Evolutionary conservation across 2,888 invertebrate genomes (phyloP).

Genomic region (Agrotis segetum): DNA sequence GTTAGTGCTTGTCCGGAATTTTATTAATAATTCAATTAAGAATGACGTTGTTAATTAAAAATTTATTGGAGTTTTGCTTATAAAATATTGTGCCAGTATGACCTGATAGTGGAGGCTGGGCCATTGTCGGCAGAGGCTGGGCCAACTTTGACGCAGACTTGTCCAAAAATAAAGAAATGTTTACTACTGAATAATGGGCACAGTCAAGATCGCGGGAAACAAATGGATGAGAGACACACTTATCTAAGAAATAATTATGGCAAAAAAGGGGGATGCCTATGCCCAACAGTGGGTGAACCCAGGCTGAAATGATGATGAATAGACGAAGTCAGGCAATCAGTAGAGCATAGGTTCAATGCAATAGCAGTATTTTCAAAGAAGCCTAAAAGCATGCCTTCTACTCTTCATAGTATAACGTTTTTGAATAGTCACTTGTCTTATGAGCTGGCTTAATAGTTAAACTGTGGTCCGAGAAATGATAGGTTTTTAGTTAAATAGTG

Average conservation of each 20-base stretch:
- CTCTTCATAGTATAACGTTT: too few relatives aligned
- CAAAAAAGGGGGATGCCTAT: too few relatives aligned
- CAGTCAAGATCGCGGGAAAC: not conserved
- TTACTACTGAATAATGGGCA: not conserved
- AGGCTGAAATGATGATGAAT: too few relatives aligned
- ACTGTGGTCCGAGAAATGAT: not conserved
- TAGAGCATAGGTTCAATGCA: too few relatives aligned
- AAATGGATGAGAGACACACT: too few relatives aligned
- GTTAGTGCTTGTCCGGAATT: constrained; percentile 43
- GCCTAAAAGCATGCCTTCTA: too few relatives aligned
- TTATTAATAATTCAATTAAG: constrained; percentile 39
- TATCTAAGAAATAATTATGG: too few relatives aligned
- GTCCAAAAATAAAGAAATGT: not conserved
- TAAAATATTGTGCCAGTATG: not conserved
- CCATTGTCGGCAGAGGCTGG: not conserved
- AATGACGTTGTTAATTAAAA: constrained; percentile 7
- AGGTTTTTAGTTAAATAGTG: not conserved
- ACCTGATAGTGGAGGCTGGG: too few relatives aligned
- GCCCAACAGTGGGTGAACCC: too few relatives aligned
- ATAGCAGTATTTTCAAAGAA: too few relatives aligned
- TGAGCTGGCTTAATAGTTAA: not conserved
- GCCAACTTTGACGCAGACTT: not conserved
- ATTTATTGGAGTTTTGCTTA: not conserved
- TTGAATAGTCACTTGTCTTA: too few relatives aligned
- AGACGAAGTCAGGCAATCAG: too few relatives aligned